Evolutionary conservation across 2,888 invertebrate species (phyloP).

Genomic region (Stenoptilia bipunctidactyla): DNA sequence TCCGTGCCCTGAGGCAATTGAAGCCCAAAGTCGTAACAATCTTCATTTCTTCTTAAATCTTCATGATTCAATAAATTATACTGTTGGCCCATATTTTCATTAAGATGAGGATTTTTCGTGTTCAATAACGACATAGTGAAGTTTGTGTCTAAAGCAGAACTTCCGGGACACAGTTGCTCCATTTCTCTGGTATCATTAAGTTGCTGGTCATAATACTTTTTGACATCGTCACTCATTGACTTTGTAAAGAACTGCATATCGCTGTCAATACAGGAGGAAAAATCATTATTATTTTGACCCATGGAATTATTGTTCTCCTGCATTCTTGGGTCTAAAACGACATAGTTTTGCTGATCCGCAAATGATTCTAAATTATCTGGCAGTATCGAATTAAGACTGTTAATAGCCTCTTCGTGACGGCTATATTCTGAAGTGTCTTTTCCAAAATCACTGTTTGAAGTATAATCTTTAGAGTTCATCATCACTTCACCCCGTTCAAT

Average conservation of each 20-base stretch:
- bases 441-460: conserved; percentile 28
- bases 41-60: conserved; percentile 45
- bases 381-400: conserved; percentile 48
- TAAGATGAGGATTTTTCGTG: conserved; percentile 41
- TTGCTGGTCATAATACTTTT: conserved; percentile 59
- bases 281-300: conserved; percentile 44
- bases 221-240: conserved; percentile 61
- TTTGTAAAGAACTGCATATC: conserved; percentile 64
- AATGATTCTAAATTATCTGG: conserved; percentile 58
- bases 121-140: conserved; percentile 55
- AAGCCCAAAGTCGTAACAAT: conserved; percentile 53
- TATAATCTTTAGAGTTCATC: conserved; percentile 37
- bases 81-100: conserved; percentile 38
- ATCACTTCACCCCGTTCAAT: conserved; percentile 59
- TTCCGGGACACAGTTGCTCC: conserved; percentile 52
- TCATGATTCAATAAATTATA: conserved; percentile 44
- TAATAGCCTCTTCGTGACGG: conserved; percentile 47
- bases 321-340: conserved; percentile 42
- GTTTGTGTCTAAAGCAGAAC: conserved; percentile 44
- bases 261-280: conserved; percentile 57
- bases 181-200: conserved; percentile 43
- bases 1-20: conserved; percentile 45
- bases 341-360: conserved; percentile 53
- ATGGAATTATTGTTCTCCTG: conserved; percentile 37
- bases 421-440: conserved; percentile 36